A percentile compares a stretch with the other conserved stretches of the same genome.
phyloP scores from a whole-genome alignment of 1,140 invertebrate species.

The Bombyx mori region ASM3026992v2 NC_085117.1:10831501-10832000 shows the following conservation, averaged over 20 bases:
- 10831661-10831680: too few species aligned
- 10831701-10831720: slow-evolving; percentile 44
- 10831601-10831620: too few species aligned
- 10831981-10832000: slow-evolving; percentile 26
- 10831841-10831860: slow-evolving; percentile 30
- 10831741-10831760: slow-evolving; percentile 47
- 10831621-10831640: too few species aligned
- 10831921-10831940: slow-evolving; percentile 44
- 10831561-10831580: too few species aligned
- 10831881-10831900: slow-evolving; percentile 30
- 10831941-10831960: slow-evolving; percentile 37
- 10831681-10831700: too few species aligned
- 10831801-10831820: slow-evolving; percentile 33
- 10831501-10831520: too few species aligned
- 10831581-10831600: too few species aligned
- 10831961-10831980: slow-evolving; percentile 23
- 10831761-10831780: slow-evolving; percentile 44
- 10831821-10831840: slow-evolving; percentile 38
- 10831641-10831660: too few species aligned
- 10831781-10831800: slow-evolving; percentile 26
- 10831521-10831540: too few species aligned
- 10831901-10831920: slow-evolving; percentile 38
- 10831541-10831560: too few species aligned
- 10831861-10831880: slow-evolving; percentile 29
- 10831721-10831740: slow-evolving; percentile 44